phyloP scores from a whole-genome alignment of 2,888 invertebrate genomes.

The Pinctada fucata region DNA sequence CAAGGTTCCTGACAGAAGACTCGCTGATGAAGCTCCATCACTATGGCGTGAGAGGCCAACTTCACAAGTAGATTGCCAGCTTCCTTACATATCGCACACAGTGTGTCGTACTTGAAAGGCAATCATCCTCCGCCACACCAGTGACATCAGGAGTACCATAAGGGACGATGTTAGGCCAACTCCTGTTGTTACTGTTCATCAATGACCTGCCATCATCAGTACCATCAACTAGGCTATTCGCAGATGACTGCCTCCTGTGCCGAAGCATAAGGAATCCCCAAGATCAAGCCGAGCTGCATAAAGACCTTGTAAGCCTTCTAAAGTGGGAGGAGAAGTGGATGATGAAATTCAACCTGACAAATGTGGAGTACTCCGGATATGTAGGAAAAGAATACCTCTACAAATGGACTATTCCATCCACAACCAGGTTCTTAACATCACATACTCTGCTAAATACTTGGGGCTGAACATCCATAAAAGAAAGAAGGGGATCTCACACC shows the following conservation, averaged over 20 bases:
- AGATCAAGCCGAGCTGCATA: not conserved
- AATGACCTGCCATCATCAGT: slow-evolving; percentile 4
- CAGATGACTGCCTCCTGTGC: not conserved
- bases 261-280: too few relatives aligned
- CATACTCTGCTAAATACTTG: slow-evolving; percentile 11
- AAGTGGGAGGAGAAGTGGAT: slow-evolving; percentile 4
- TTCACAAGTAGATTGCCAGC: not conserved
- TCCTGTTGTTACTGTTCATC: slow-evolving; percentile 6
- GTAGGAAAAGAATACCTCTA: not conserved
- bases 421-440: not conserved
- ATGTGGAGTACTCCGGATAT: not conserved
- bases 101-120: not conserved
- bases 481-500: too few relatives aligned
- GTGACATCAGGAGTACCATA: slow-evolving; percentile 1
- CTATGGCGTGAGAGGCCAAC: not conserved
- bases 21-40: too few relatives aligned
- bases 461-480: not conserved
- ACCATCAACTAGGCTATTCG: not conserved
- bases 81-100: slow-evolving; percentile 1
- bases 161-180: slow-evolving; percentile 21
- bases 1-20: too few relatives aligned
- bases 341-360: slow-evolving; percentile 11
- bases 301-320: not conserved
- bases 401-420: not conserved
- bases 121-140: not conserved